Evolutionary conservation across 2,113 vertebrate genomes (phyloP).

Genomic region (Xerus inauris): DNA sequence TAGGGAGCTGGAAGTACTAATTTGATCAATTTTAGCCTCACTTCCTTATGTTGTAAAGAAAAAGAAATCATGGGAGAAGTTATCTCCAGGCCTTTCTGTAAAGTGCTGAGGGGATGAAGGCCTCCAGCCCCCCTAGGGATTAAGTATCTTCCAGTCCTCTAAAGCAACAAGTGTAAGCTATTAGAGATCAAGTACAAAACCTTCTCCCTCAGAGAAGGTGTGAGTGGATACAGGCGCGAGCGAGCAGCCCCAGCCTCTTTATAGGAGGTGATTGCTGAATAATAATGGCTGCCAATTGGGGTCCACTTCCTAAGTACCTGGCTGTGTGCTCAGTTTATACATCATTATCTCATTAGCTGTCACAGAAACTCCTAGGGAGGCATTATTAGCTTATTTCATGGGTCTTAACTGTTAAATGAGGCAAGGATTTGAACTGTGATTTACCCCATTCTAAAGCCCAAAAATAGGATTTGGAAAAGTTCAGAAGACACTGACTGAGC

Average conservation of each 20-base stretch:
- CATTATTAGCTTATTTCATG: conserved; percentile 35
- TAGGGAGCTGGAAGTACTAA: neutral
- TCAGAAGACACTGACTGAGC: neutral
- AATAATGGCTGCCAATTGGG: conserved; percentile 38
- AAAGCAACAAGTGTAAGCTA: conserved; percentile 8
- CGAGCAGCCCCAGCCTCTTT: neutral
- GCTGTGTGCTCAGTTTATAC: neutral
- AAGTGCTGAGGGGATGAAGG: neutral
- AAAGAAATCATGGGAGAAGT: neutral
- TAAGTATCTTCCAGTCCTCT: neutral
- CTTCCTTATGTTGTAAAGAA: neutral
- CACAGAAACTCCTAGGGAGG: conserved; percentile 7
- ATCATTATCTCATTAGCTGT: conserved; percentile 34
- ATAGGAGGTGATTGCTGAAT: conserved; percentile 3
- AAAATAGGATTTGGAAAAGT: conserved; percentile 38
- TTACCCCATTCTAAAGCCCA: neutral
- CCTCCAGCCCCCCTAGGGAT: neutral
- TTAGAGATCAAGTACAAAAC: conserved; percentile 35
- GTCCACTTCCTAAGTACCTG: conserved; percentile 31
- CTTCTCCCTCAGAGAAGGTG: neutral
- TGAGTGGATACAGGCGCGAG: neutral
- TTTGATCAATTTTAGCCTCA: neutral
- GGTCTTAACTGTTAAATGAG: conserved; percentile 30
- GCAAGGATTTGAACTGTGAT: neutral
- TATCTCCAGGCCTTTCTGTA: neutral